These are phyloP conservation scores for Cyclina sinensis DNA, from an alignment of 1,140 invertebrate genomes.

Conservation along the genomic window DNA sequence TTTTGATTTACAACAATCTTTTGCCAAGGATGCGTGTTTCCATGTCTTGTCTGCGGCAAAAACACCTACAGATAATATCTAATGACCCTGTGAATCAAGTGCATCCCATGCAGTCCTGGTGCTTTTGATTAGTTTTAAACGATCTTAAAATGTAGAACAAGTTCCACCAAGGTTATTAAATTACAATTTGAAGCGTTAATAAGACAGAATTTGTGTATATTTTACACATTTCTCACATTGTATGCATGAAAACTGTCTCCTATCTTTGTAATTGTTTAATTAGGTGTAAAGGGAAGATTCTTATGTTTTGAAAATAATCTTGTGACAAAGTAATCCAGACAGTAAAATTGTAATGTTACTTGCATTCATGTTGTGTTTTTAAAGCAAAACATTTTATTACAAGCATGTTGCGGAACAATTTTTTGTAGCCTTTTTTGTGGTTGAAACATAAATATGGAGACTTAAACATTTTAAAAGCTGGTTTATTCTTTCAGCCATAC, in stretches of 20 bases:
- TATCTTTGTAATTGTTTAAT: slow-evolving; percentile 17
- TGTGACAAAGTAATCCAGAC: neutral
- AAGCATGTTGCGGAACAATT: neutral
- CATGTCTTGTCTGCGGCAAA: slow-evolving; percentile 19
- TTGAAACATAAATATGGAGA: too few relatives aligned
- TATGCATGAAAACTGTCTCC: slow-evolving; percentile 2
- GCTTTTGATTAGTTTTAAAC: slow-evolving; percentile 25
- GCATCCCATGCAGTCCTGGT: neutral
- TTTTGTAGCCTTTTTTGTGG: neutral
- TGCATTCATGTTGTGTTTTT: neutral
- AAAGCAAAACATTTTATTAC: neutral
- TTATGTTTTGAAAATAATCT: slow-evolving; percentile 8
- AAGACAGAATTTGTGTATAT: slow-evolving; percentile 14
- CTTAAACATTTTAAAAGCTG: too few relatives aligned
- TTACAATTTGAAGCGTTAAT: slow-evolving; percentile 23
- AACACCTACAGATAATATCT: neutral
- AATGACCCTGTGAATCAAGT: slow-evolving; percentile 35
- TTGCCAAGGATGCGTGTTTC: slow-evolving; percentile 30
- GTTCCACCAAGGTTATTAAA: slow-evolving; percentile 22
- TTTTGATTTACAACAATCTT: slow-evolving; percentile 21
- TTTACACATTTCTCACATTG: slow-evolving; percentile 29
- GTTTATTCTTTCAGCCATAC: too few relatives aligned
- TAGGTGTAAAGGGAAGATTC: neutral
- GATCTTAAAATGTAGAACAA: slow-evolving; percentile 21
- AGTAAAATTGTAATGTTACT: neutral